phyloP scores from a whole-genome alignment of 2,113 vertebrate genomes.

The Vidua chalybeata region DNA sequence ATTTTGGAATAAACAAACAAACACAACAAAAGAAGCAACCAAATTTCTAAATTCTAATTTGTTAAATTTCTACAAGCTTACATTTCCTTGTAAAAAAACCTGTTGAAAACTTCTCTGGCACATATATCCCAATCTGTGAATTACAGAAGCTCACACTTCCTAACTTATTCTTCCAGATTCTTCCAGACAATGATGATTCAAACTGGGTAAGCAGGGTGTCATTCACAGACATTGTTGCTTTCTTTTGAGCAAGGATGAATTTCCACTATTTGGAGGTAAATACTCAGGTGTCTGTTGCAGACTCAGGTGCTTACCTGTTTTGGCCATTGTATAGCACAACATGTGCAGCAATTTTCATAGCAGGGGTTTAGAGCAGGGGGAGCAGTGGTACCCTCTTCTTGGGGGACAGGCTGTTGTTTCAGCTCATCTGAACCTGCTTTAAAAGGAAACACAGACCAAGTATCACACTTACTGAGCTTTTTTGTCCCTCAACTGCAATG shows the following conservation, averaged over 20 bases:
- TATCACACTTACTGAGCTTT: background rate
- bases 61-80: background rate
- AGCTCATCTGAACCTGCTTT: background rate
- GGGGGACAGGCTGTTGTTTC: background rate
- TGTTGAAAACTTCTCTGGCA: background rate
- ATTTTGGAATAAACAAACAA: rapidly evolving
- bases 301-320: background rate
- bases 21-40: too few relatives aligned
- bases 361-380: background rate
- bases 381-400: background rate
- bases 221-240: background rate
- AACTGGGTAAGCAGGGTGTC: background rate
- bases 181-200: background rate
- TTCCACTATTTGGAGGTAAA: background rate
- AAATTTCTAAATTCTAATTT: background rate
- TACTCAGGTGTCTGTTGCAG: background rate
- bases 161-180: background rate
- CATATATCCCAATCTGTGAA: background rate
- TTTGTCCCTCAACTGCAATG: background rate
- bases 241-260: background rate
- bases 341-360: rapidly evolving
- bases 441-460: background rate
- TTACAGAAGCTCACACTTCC: background rate
- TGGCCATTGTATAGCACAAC: too few relatives aligned
- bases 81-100: background rate